Base-by-base conservation (phyloP, 2,888 invertebrate species). In the Luffia ferchaultella region DNA sequence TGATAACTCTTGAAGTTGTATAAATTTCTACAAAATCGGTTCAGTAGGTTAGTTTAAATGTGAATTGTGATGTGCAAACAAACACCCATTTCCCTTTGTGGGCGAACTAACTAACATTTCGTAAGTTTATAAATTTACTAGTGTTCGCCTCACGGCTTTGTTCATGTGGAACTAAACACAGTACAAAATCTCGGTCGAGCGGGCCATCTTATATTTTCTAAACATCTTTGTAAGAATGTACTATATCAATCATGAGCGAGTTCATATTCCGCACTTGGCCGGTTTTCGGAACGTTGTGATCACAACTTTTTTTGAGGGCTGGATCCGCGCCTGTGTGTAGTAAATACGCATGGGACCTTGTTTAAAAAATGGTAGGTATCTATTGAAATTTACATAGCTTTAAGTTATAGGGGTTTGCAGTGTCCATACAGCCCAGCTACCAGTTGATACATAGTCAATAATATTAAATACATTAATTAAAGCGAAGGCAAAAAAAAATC, bases 191-290 rank as follows among this genome's bases (percentile, higher is more conserved):
- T 42, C n/a, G 43, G 43, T 17, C n/a, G n/a, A 40, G 9, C 44
- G 16, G 46, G 46, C 7, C 18, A 18, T 45, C 46, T 16, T 45
- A 45, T 45, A 45, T 45, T 45, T 45, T 17, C 3, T 45, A 45
- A 45, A 17, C 46, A 45, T 45, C 46, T 45, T 45, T 45, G 46
- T 45, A 18, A 17, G 18, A 45, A 45, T 45, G 46, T 18, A 45
- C 46, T 45, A 45, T 45, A 45, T 45, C 9, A 18, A 45, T 45
- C 46, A 45, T 18, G 46, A 45, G 18, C 16, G n/a, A 45, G 46
- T 45, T 45, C 46, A 45, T 45, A 45, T 18, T 45, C 46, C 18
- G 18, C 46, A 45, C 46, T 45, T 45, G 46, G 46, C 46, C 17
- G 16, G 16, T 44, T 44, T n/a, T n/a, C n/a, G n/a, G n/a, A n/a